phyloP scores from a whole-genome alignment of 1,140 invertebrate species.

The Parasteatoda tepidariorum region DNA sequence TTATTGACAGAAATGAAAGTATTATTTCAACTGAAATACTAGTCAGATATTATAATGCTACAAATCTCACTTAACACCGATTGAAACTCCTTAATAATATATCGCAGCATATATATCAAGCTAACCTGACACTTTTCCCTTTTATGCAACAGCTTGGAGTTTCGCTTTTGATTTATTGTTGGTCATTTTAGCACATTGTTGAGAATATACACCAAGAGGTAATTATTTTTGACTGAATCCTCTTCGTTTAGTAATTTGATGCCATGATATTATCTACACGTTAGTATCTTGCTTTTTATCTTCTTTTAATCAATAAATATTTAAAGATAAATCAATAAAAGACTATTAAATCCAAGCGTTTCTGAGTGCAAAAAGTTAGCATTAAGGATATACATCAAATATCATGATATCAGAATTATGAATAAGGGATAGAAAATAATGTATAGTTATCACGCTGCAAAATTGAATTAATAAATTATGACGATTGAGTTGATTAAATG shows the following conservation, averaged over 20 bases:
- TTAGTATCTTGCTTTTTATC: not conserved
- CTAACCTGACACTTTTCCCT: not conserved
- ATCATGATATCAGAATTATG: too few relatives aligned
- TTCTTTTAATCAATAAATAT: not conserved
- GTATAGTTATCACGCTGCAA: too few relatives aligned
- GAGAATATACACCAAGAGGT: not conserved
- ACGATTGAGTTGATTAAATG: too few relatives aligned
- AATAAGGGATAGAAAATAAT: too few relatives aligned
- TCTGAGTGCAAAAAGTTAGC: too few relatives aligned
- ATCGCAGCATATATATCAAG: conserved; percentile 12
- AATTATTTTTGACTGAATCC: conserved; percentile 32
- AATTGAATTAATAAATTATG: too few relatives aligned
- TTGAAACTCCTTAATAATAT: conserved; percentile 27
- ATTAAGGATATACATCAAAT: too few relatives aligned
- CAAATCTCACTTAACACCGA: conserved; percentile 36
- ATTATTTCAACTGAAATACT: not conserved
- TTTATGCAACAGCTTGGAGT: not conserved
- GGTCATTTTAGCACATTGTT: conserved; percentile 50
- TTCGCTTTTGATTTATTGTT: conserved; percentile 24
- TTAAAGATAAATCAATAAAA: not conserved
- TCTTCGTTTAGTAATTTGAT: too few relatives aligned
- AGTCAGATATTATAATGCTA: conserved; percentile 18
- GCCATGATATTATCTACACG: too few relatives aligned
- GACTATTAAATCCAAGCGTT: not conserved
- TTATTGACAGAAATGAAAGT: not conserved